Evolutionary conservation across 1,140 invertebrate genomes (phyloP).

Genomic region (Drosophila arawakana): DNA sequence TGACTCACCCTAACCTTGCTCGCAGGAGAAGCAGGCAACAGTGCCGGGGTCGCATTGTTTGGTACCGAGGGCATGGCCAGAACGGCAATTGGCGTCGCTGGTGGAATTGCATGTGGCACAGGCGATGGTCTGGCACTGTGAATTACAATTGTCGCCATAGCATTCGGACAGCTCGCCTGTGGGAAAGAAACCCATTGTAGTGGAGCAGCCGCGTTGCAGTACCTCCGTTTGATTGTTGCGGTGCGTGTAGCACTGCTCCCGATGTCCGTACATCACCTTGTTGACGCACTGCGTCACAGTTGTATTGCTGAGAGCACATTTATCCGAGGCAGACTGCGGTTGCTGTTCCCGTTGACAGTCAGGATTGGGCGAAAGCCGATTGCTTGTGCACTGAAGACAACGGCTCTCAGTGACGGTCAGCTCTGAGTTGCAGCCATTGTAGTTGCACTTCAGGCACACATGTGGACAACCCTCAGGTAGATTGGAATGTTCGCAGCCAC

Average conservation of each 20-base stretch:
- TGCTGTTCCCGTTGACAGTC: conserved; percentile 61
- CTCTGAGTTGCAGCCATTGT: conserved; percentile 73
- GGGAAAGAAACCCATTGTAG: conserved; percentile 68
- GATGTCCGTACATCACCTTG: conserved; percentile 71
- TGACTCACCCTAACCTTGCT: conserved; percentile 69
- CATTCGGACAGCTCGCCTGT: conserved; percentile 63
- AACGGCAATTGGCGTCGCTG: conserved; percentile 53
- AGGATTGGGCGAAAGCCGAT: conserved; percentile 38
- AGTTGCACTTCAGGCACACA: conserved; percentile 78
- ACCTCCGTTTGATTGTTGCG: conserved; percentile 65
- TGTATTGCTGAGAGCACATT: conserved; percentile 49
- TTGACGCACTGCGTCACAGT: conserved; percentile 65
- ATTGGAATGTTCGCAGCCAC: conserved; percentile 71
- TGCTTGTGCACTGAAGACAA: conserved; percentile 65
- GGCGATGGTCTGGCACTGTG: conserved; percentile 63
- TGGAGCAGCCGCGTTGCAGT: conserved; percentile 71
- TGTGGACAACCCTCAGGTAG: conserved; percentile 60
- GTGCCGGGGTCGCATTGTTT: conserved; percentile 58
- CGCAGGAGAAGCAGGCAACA: conserved; percentile 68
- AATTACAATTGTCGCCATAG: conserved; percentile 72
- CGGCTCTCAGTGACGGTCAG: conserved; percentile 55
- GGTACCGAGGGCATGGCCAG: conserved; percentile 35
- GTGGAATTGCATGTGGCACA: conserved; percentile 72
- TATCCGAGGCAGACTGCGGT: background rate
- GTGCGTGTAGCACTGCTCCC: conserved; percentile 67